Conservation (phyloP, 2,113 vertebrate genomes). For the Hyperopisus bebe region DNA sequence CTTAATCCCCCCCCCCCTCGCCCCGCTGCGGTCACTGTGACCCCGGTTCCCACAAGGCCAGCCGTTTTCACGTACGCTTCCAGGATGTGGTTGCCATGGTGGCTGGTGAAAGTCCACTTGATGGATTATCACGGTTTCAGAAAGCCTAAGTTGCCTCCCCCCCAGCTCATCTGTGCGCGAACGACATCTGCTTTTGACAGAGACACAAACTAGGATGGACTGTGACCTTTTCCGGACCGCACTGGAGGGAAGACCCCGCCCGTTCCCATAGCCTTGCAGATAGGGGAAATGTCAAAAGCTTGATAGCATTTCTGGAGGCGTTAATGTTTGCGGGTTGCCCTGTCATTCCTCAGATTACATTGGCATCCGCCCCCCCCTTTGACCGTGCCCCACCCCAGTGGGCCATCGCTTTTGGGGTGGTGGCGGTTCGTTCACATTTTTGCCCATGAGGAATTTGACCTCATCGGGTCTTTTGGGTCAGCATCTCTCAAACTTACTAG, state of each 20-base stretch:
- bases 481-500: background rate
- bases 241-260: background rate
- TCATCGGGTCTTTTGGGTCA: background rate
- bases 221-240: background rate
- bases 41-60: background rate
- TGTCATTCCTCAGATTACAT: background rate
- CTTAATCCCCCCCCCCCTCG: background rate
- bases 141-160: background rate
- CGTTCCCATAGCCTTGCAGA: slow-evolving; percentile 11
- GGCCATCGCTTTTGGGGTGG: background rate
- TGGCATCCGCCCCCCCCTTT: background rate
- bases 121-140: background rate
- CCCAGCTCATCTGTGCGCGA: background rate
- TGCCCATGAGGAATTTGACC: background rate
- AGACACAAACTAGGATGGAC: background rate
- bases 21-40: background rate
- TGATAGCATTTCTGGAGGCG: background rate
- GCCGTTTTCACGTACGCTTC: background rate
- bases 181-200: background rate
- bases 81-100: background rate
- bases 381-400: background rate
- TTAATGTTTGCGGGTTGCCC: background rate
- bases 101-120: background rate
- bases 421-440: background rate
- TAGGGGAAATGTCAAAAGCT: background rate